Percentiles rank a stretch among this genome's conserved stretches.
Evolutionary conservation across 2,797 vertebrate species (phyloP).

Genomic region (Acrocephalus scirpaceus): DNA sequence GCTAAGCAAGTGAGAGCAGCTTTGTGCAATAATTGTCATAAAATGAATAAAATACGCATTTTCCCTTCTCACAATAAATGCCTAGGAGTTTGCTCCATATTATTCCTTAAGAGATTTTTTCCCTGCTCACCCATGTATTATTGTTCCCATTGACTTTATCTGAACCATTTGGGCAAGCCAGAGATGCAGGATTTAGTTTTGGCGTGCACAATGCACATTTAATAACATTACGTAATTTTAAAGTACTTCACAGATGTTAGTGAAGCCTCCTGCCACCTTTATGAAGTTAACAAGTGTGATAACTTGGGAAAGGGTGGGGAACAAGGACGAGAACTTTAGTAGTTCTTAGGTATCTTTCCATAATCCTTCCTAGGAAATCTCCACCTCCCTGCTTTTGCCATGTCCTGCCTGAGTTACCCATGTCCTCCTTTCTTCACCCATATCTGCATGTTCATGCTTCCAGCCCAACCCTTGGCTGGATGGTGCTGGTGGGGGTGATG

Average conservation of each 20-base stretch:
- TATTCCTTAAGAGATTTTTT: not conserved
- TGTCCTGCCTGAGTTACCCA: not conserved
- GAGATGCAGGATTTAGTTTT: slow-evolving; percentile 17
- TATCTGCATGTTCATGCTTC: not conserved
- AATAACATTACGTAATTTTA: slow-evolving; percentile 21
- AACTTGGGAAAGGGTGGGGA: not conserved
- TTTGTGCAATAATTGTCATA: not conserved
- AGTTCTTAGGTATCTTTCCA: not conserved
- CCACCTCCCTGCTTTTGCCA: not conserved
- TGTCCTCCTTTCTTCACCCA: not conserved
- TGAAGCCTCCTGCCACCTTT: slow-evolving; percentile 5
- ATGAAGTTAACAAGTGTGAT: not conserved
- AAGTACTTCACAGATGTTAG: not conserved
- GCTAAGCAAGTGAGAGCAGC: not conserved
- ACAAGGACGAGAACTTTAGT: not conserved
- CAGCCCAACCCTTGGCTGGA: not conserved
- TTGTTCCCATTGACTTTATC: slow-evolving; percentile 15
- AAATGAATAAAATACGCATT: not conserved
- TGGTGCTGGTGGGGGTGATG: not conserved
- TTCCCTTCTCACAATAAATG: not conserved
- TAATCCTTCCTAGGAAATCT: not conserved
- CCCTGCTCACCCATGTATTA: not conserved
- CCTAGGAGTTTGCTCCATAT: not conserved
- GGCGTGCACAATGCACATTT: not conserved
- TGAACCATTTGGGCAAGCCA: slow-evolving; percentile 2